Evolutionary conservation across 1,140 invertebrate species (phyloP), one percentile per base, ranked within the genome.

Genomic region (Nasonia giraulti): DNA sequence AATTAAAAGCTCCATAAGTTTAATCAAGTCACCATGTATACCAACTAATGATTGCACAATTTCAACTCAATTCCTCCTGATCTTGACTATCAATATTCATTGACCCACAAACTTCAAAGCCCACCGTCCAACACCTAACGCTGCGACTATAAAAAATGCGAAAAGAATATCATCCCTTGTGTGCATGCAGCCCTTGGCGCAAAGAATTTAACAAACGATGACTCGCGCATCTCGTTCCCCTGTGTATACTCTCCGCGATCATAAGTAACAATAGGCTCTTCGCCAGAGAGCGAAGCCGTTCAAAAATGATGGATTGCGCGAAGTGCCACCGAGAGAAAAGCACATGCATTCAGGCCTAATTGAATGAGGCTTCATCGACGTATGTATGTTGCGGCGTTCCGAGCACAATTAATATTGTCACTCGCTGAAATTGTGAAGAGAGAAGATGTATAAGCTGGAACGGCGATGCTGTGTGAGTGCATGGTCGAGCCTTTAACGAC

Each of bases 291-390:
- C 27, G 0, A 3, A 71, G 27, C 3, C 68, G 68, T 17, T 71
- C 68, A 71, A 71, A 71, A 71, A 71, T 71, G 68, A 71, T 71
- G 27, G 68, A 71, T 71, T 17, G 31, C 68, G 27, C 10, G 10
- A 33, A 62, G 20, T 62, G 17, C 55, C 17, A 17, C 6, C 55
- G 20, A 62, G 20, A 50, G 47, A 62, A 62, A 62, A n/a, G 55
- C 55, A n/a, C 55, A 7, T 62, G 55, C 55, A 62, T 62, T 62
- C 55, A 62, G 20, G 27, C 23, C 68, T 71, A 71, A 71, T 71
- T 71, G 10, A 71, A 71, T 71, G 31, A 71, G 31, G 68, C 68
- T 31, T 8, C 55, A 62, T 20, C 14, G 17, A n/a, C 17, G 55
- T 62, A n/a, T 7, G 55, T n/a, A n/a, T n/a, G 55, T 62, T 20